Evolutionary conservation across 2,888 invertebrate species (phyloP), one percentile per base, ranked within the genome.

Genomic region (Parnassius glacialis): DNA sequence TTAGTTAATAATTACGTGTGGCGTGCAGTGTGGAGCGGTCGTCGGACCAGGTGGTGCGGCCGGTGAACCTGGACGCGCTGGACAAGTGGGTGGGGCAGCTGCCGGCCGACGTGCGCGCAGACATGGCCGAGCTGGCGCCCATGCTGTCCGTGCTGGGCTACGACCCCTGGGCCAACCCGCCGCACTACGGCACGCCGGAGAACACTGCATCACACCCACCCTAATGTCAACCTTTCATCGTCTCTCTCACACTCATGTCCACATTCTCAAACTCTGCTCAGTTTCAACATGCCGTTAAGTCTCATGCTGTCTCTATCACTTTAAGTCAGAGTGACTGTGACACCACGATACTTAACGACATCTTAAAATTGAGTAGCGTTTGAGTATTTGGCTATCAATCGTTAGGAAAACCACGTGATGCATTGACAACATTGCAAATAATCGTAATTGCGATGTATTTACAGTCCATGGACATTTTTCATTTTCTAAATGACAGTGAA

Each of bases 21-120:
- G 55, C 70, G 66, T 88, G 61, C 92, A 98, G 98, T 90, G 97
- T 98, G 83, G 99, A 99, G 92, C 94, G 98, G 66, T 98, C 98
- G 55, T 98, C 98, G 67, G 99, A 99, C 93, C 99, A 99, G 93
- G 98, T 99, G 75, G 97, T 99, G 85, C 98, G 99, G 79, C 98
- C 99, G 12, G 96, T 99, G 65, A 99, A 99, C 92, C 92, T 97
- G 79, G 99, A 99, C 88, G 99, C 99, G 55, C 93, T 99, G 68
- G 94, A 95, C 75, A 97, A 97, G 91, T 97, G 97, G 97, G 97
- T 97, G 70, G 97, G 96, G 63, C 94, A 96, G 81, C 94, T 97
- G 80, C 97, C 97, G 76, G 94, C 94, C 34, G 98, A 99, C 90
- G 98, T 99, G 65, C 94, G 98, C 67, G 94, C 94, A 67, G 97